These are phyloP conservation scores for Notospermus geniculatus DNA, from an alignment of 1,140 invertebrate genomes.

Conservation along the genomic window DNA sequence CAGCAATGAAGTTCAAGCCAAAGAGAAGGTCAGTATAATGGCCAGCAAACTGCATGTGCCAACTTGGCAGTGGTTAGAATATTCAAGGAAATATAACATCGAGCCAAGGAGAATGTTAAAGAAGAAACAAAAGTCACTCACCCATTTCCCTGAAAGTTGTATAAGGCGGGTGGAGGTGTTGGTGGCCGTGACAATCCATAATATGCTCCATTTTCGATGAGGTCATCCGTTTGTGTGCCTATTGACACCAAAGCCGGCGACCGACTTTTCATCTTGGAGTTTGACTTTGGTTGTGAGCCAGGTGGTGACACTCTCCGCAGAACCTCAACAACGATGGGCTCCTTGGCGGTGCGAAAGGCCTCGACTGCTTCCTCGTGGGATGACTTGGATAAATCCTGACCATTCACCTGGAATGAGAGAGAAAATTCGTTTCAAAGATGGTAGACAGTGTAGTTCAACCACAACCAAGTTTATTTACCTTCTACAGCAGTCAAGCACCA, in stretches of 20 bases:
- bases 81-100: too few relatives aligned
- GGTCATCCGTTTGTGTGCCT: conserved; percentile 53
- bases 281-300: not conserved
- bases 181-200: conserved; percentile 45
- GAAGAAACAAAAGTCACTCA: too few relatives aligned
- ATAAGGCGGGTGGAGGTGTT: conserved; percentile 43
- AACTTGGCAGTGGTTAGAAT: too few relatives aligned
- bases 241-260: conserved; percentile 40
- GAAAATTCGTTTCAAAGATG: conserved; percentile 3
- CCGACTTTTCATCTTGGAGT: conserved; percentile 23
- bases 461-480: too few relatives aligned
- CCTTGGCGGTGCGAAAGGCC: conserved; percentile 68
- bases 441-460: not conserved
- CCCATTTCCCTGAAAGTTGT: conserved; percentile 38
- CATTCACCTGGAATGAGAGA: conserved; percentile 65
- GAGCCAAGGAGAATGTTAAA: too few relatives aligned
- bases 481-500: too few relatives aligned
- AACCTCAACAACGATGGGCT: conserved; percentile 72
- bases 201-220: conserved; percentile 28
- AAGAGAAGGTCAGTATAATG: too few relatives aligned
- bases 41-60: too few relatives aligned
- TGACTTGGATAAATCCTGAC: conserved; percentile 65
- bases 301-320: conserved; percentile 56
- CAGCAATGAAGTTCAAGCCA: too few relatives aligned
- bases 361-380: conserved; percentile 71